A percentile compares a stretch with the other conserved stretches of the same genome.
These are phyloP conservation scores for Xylophagus ater DNA, from an alignment of 2,888 invertebrate species.

Conservation along the genomic window DNA sequence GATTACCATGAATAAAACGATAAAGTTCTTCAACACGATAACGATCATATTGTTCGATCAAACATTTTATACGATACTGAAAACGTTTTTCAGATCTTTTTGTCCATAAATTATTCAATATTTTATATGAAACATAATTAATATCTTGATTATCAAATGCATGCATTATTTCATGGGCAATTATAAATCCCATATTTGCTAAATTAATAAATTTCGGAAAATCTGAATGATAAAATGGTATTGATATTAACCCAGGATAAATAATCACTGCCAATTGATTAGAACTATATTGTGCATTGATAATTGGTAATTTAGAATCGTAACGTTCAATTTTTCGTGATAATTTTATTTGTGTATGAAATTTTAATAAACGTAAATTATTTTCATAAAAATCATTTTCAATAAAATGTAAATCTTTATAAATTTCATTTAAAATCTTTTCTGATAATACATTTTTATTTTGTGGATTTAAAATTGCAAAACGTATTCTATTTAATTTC, in stretches of 20 bases:
- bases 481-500: too few relatives aligned
- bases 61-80: neutral
- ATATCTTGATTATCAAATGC: constrained; percentile 2
- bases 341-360: neutral
- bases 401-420: neutral
- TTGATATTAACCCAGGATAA: constrained; percentile 3
- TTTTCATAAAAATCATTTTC: neutral
- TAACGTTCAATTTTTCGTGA: neutral
- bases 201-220: constrained; percentile 7
- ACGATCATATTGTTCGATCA: constrained; percentile 3
- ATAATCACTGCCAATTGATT: neutral
- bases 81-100: neutral
- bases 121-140: neutral
- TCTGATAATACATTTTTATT: neutral
- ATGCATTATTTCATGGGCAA: constrained; percentile 9
- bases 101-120: constrained; percentile 1
- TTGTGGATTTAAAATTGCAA: neutral
- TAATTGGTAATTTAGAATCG: neutral
- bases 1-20: neutral
- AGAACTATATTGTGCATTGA: constrained; percentile 2
- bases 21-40: constrained; percentile 1
- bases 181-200: constrained; percentile 4
- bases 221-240: constrained; percentile 1
- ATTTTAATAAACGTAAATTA: neutral
- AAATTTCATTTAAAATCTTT: constrained; percentile 2